Percentiles rank a stretch among this genome's conserved stretches.
These are phyloP conservation scores for Eristalinus sepulchralis DNA, from an alignment of 2,888 invertebrate species.

Conservation along the genomic window DNA sequence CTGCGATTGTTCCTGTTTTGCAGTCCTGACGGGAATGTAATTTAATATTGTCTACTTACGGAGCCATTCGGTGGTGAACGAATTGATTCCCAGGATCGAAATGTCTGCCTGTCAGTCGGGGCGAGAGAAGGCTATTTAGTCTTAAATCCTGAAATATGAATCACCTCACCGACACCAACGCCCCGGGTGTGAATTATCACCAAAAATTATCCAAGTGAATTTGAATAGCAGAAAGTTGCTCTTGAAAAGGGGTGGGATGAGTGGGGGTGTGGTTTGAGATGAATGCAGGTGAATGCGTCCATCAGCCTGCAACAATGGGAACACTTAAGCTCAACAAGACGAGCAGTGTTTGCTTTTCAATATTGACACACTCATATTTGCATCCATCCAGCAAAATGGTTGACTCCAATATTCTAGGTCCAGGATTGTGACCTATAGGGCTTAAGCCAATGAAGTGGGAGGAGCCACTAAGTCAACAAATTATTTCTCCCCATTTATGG, in stretches of 20 bases:
- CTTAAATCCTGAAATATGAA: slow-evolving; percentile 51
- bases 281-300: no score
- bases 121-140: slow-evolving; percentile 55
- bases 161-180: slow-evolving; percentile 14
- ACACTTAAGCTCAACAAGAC: neutral
- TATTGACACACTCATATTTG: neutral
- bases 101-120: neutral
- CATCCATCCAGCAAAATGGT: neutral
- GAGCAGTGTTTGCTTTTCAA: neutral
- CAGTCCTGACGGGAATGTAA: slow-evolving; percentile 48
- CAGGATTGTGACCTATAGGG: neutral
- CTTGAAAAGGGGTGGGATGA: slow-evolving; percentile 28
- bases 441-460: no score
- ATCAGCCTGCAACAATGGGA: neutral
- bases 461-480: no score
- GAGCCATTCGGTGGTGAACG: neutral
- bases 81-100: neutral
- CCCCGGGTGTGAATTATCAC: slow-evolving; percentile 40
- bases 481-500: no score
- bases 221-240: slow-evolving; percentile 33
- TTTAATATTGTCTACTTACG: slow-evolving; percentile 65
- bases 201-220: slow-evolving; percentile 21
- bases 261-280: no score
- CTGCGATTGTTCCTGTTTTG: slow-evolving; percentile 38
- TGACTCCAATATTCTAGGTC: neutral